Evolutionary conservation across 2,113 vertebrate species (phyloP), one percentile per base, ranked within the genome.

Genomic region (Microcebus jonahi): DNA sequence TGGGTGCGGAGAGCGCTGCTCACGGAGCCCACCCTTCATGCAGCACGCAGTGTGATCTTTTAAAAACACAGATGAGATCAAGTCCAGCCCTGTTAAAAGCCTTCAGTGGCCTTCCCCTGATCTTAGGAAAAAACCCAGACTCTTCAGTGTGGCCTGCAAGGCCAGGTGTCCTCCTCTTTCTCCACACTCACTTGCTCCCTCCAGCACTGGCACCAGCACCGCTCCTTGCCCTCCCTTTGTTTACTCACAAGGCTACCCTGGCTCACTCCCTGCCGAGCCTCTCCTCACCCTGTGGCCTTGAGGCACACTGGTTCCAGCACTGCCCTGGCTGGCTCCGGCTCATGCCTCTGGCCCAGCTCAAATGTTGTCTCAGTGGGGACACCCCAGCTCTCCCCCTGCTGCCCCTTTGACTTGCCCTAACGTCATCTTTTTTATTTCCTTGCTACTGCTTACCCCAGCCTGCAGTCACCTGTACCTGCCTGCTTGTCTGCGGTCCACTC

Each of bases 111-210:
- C 50, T 15, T 85, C 55, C n/a, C n/a, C 29, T 12, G 23, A 31
- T 14, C 29, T 27, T 17, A 31, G 59, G 39, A 55, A 48, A 84
- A 75, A 88, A 45, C 36, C 39, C 50, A 90, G 65, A 36, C 5
- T 61, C 80, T 36, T 45, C 27, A 2, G 50, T 18, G 61, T 14
- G 27, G 68, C 34, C 39, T 42, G 15, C 8, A 6, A 48, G 71
- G 39, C 70, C 45, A 5, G 8, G 27, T 0, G 3, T 57, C 3
- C 1, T 31, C 20, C 23, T 3, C 31, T 31, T 5, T 14, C 61
- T 68, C 11, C 73, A 23, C 39, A 31, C 20, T 55, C 31, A 1
- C 42, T 63, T 18, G 36, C 15, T 29, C 34, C n/a, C 25, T 36
- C 36, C 21, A 15, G 76, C 29, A 31, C 63, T 0, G 10, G 29